Evolutionary conservation across 1,140 invertebrate genomes (phyloP).

Genomic region (Ceratoteleas bidentatus): DNA sequence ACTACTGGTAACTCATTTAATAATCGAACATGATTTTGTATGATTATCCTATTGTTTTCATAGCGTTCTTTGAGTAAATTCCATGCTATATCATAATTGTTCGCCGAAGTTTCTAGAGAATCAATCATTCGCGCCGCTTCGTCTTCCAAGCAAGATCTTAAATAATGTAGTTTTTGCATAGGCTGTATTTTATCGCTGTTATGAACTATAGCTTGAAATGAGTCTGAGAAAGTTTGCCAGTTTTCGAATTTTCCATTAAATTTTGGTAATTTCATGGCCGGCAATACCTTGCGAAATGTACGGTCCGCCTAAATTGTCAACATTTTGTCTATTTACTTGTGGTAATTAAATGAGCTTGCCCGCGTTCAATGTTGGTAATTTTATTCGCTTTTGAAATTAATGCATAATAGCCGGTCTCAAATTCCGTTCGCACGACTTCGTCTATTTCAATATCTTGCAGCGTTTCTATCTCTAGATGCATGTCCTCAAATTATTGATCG

Average conservation of each 20-base stretch:
- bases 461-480: not conserved
- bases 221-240: conserved; percentile 53
- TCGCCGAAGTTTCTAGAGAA: no score
- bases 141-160: no score
- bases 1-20: not conserved
- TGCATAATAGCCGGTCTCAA: not conserved
- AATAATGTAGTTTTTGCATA: no score
- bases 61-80: not conserved
- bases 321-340: no score
- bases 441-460: not conserved
- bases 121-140: no score
- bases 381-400: not conserved
- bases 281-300: conserved; percentile 7
- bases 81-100: no score
- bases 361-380: not conserved
- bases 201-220: conserved; percentile 42
- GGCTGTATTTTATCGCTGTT: no score
- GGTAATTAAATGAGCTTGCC: not conserved
- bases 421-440: not conserved
- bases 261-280: conserved; percentile 45
- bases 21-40: conserved; percentile 1
- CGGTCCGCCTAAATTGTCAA: not conserved
- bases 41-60: not conserved
- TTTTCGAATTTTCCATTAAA: conserved; percentile 51
- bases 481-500: not conserved